Evolutionary conservation across 2,113 vertebrate genomes (phyloP), one percentile per base, ranked within the genome.

Genomic region (Paratilapia polleni): DNA sequence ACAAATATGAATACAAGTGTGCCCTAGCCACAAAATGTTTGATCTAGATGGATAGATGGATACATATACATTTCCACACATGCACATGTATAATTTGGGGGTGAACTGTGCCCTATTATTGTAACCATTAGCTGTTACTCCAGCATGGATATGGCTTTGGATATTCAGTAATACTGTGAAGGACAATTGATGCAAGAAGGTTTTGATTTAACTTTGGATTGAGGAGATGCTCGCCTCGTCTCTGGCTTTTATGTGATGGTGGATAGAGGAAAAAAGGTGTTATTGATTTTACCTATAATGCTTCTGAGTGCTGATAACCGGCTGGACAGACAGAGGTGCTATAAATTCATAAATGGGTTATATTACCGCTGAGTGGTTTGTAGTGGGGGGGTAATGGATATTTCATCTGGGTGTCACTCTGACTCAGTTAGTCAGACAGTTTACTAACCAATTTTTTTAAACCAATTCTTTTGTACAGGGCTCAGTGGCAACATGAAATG

Each of bases 251-350:
- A 73, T 11, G 1, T 73, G 24, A 49, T 52, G 17, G 9, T 52
- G 15, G 43, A 6, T 12, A 17, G 15, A 17, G 47, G 15, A 49
- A 49, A 73, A 43, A 43, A 49, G 73, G n/a, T n/a, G 2, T 19
- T 63, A 64, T 74, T 61, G 34, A 77, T 82, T 90, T 73, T 38
- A 36, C 41, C 47, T 24, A 22, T 5, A 78, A 49, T 36, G 38
- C 52, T 20, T 22, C 14, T 11, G 10, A 85, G 62, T 28, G 38
- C 17, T 58, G 17, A 26, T 73, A 52, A 31, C 24, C 20, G 36
- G 3, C 11, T 63, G n/a, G 9, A 26, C 1, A 73, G 36, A 8
- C 8, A 56, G 36, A 15, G 31, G 9, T 4, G 34, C 20, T 62
- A 60, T 2, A 59, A 38, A 58, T 58, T 61, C 70, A 77, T 36